Conservation (phyloP, 2,888 invertebrate species). For the Caenorhabditis parvicauda region DNA sequence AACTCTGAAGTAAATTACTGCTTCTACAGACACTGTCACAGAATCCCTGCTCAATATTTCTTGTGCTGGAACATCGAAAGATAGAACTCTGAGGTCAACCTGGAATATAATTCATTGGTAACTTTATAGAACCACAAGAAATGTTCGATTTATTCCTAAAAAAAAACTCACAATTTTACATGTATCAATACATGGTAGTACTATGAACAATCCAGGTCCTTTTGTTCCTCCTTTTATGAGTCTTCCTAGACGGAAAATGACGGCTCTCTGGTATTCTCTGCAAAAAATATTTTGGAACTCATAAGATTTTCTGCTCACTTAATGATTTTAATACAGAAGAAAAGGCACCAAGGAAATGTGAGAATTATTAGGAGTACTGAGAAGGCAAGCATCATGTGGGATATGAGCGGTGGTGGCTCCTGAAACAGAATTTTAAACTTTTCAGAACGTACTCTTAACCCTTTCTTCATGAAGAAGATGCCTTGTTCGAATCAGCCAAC, state of each 20-base stretch:
- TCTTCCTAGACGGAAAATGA: conserved; percentile 83
- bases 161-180: conserved; percentile 67
- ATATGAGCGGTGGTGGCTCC: conserved; percentile 51
- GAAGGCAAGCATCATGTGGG: conserved; percentile 48
- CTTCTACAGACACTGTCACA: conserved; percentile 66
- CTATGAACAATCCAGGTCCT: conserved; percentile 84
- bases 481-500: conserved; percentile 60
- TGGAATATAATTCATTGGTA: conserved; percentile 12
- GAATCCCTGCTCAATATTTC: conserved; percentile 68
- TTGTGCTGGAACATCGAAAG: conserved; percentile 95
- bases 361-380: conserved; percentile 52
- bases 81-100: conserved; percentile 69
- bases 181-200: conserved; percentile 84
- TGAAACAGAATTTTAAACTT: conserved; percentile 8
- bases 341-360: conserved; percentile 58
- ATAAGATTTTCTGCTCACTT: conserved; percentile 43
- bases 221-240: conserved; percentile 75
- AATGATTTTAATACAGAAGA: conserved; percentile 58
- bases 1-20: conserved; percentile 52
- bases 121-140: conserved; percentile 12
- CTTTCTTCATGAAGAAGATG: conserved; percentile 59
- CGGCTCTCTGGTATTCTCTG: conserved; percentile 73
- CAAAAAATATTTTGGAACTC: conserved; percentile 14
- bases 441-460: conserved; percentile 27
- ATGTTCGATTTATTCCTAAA: conserved; percentile 69